phyloP scores from a whole-genome alignment of 2,113 vertebrate genomes.

The Siniperca chuatsi region DNA sequence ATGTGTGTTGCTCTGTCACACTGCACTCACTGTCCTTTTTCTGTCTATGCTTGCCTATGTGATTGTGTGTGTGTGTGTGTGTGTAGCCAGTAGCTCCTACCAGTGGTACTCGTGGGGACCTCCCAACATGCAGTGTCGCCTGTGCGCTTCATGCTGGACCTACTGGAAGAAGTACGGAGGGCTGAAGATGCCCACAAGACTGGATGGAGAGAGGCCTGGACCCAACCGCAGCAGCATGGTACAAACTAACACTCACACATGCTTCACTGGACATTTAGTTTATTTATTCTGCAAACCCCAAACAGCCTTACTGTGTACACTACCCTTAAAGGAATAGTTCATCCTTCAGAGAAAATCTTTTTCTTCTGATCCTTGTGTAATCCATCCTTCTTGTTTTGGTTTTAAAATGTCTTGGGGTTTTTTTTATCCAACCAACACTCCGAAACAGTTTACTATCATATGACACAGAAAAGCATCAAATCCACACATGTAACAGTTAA shows the following conservation, averaged over 20 bases:
- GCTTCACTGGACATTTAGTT: conserved; percentile 8
- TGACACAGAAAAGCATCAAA: not conserved
- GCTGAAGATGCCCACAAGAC: conserved; percentile 97
- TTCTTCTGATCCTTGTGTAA: not conserved
- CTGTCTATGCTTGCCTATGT: not conserved
- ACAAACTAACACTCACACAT: conserved; percentile 20
- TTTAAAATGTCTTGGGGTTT: not conserved
- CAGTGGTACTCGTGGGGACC: conserved; percentile 99
- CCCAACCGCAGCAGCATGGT: conserved; percentile 96
- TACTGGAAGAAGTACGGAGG: conserved; percentile 99
- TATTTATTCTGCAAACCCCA: conserved; percentile 15
- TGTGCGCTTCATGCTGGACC: conserved; percentile 98
- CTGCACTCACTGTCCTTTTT: not conserved
- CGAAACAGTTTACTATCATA: not conserved
- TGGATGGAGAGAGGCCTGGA: conserved; percentile 96
- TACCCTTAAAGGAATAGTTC: not conserved
- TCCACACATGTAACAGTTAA: no score
- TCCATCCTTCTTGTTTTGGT: not conserved
- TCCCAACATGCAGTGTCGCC: conserved; percentile 98
- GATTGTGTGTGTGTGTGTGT: conserved; percentile 36
- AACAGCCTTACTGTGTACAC: conserved; percentile 2
- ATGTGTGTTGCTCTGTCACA: not conserved
- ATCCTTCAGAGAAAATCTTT: not conserved
- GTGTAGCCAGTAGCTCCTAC: conserved; percentile 95
- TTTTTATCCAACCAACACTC: not conserved